A percentile compares a stretch with the other conserved stretches of the same genome.
phyloP scores from a whole-genome alignment of 2,113 vertebrate species.

The Micronisus gabar region DNA sequence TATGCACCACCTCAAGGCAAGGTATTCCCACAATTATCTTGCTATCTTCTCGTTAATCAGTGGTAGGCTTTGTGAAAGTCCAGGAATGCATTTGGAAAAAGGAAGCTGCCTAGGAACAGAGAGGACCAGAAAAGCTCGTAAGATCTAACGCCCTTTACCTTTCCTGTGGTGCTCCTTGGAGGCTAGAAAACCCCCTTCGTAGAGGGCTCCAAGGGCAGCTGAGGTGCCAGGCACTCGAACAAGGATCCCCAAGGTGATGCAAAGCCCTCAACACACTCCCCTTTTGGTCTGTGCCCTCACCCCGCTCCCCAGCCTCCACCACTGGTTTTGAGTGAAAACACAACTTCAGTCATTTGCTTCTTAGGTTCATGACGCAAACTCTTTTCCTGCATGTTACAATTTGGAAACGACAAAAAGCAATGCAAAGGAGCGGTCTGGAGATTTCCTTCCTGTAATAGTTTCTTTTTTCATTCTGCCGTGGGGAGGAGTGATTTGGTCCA shows the following conservation, averaged over 20 bases:
- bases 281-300: background rate
- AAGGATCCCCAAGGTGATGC: background rate
- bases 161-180: background rate
- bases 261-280: background rate
- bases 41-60: background rate
- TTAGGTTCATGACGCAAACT: background rate
- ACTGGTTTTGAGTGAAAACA: background rate
- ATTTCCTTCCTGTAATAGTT: background rate
- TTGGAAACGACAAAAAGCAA: background rate
- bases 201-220: background rate
- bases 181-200: background rate
- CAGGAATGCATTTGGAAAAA: background rate
- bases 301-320: background rate
- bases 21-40: background rate
- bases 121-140: background rate
- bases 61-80: background rate
- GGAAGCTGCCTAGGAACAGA: background rate
- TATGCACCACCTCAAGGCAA: background rate
- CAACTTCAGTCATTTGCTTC: background rate
- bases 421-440: background rate
- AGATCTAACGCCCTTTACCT: background rate
- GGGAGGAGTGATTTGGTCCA: background rate
- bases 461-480: background rate
- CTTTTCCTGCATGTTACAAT: background rate
- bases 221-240: background rate